Evolutionary conservation across 2,113 vertebrate genomes (phyloP).

Genomic region (Oxygymnocypris stewartii): DNA sequence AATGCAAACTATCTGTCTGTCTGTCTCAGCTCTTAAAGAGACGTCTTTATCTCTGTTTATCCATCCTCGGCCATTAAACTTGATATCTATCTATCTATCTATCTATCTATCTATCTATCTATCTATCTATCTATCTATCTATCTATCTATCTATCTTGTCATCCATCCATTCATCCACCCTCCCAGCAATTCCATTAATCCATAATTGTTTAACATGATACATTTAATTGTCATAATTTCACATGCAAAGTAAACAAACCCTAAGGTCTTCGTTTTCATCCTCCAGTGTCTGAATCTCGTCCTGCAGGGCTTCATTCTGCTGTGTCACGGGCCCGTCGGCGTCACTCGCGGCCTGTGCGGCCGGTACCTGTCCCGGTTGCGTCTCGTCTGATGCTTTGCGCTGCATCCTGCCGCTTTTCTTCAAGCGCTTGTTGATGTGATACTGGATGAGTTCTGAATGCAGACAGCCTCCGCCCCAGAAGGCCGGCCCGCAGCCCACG

Average conservation of each 20-base stretch:
- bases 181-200: not conserved
- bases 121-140: not conserved
- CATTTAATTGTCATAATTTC: not conserved
- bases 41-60: not conserved
- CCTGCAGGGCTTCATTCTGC: conserved; percentile 80
- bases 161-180: not conserved
- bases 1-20: not conserved
- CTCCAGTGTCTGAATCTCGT: conserved; percentile 87
- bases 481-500: conserved; percentile 69
- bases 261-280: conserved; percentile 94
- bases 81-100: not conserved
- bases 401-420: conserved; percentile 67
- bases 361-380: conserved; percentile 59
- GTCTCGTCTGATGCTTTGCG: conserved; percentile 35
- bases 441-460: conserved; percentile 84
- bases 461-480: conserved; percentile 83
- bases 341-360: conserved; percentile 60
- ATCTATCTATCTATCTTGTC: not conserved
- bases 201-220: not conserved
- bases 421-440: conserved; percentile 78
- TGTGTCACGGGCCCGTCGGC: conserved; percentile 70
- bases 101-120: not conserved
- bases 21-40: not conserved
- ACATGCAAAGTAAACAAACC: conserved; percentile 70
- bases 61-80: no score